Conservation (phyloP, 2,113 vertebrate genomes). For the Alectura lathami region DNA sequence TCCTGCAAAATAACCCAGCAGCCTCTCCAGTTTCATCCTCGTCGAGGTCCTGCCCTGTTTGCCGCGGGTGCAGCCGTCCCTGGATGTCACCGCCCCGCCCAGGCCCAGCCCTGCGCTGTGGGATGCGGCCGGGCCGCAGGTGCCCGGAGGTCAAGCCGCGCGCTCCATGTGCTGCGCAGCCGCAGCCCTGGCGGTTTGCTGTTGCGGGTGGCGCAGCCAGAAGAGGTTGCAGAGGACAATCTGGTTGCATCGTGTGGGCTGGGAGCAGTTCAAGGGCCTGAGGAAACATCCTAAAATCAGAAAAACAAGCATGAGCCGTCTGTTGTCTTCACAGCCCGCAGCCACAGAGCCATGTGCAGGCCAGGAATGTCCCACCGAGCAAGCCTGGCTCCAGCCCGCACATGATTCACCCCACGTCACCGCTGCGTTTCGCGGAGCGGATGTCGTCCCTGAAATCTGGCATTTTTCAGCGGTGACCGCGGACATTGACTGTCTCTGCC, state of each 20-base stretch:
- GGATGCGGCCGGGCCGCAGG: not conserved
- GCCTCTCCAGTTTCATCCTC: not conserved
- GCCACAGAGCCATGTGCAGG: rapidly evolving
- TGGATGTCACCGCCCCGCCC: rapidly evolving
- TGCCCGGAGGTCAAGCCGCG: rapidly evolving
- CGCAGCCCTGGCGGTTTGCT: not conserved
- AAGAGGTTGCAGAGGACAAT: conserved; percentile 43
- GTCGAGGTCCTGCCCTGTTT: rapidly evolving
- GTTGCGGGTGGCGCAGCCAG: not conserved
- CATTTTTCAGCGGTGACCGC: not conserved
- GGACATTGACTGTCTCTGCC: not conserved
- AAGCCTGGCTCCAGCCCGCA: not conserved
- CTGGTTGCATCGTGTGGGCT: not conserved
- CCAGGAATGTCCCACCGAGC: not conserved
- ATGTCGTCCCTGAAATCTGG: conserved; percentile 11
- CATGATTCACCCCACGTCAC: conserved; percentile 14
- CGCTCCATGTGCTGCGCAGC: not conserved
- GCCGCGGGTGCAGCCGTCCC: not conserved
- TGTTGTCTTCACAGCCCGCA: not conserved
- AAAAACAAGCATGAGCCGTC: not conserved
- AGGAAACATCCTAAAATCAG: not conserved
- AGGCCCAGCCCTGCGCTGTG: not conserved
- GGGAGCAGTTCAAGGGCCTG: not conserved
- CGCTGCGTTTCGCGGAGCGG: not conserved
- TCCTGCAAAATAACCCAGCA: not conserved